Percentiles rank a stretch among this genome's conserved stretches.
These are phyloP conservation scores for Baccha elongata DNA, from an alignment of 2,888 invertebrate genomes.

Conservation along the genomic window DNA sequence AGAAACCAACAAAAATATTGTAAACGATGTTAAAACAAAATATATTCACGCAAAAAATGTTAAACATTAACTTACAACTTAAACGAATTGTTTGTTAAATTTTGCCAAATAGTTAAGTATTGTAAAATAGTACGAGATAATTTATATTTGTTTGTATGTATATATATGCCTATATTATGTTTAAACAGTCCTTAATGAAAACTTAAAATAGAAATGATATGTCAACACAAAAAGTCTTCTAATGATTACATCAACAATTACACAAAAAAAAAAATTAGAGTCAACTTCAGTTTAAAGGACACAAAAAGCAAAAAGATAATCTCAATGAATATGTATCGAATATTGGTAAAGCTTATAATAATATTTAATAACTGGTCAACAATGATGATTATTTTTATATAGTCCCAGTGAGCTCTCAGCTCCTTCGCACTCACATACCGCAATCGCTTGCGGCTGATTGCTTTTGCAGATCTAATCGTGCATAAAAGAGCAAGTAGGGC, in stretches of 20 bases:
- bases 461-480: constrained; percentile 84
- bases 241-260: constrained; percentile 55
- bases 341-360: constrained; percentile 64
- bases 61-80: constrained; percentile 48
- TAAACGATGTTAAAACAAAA: constrained; percentile 35
- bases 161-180: constrained; percentile 10
- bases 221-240: constrained; percentile 48
- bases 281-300: constrained; percentile 48
- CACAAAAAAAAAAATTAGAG: constrained; percentile 44
- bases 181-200: constrained; percentile 42
- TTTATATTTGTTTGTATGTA: constrained; percentile 47
- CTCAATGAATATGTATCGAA: constrained; percentile 48
- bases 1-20: constrained; percentile 19
- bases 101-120: constrained; percentile 33
- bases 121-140: constrained; percentile 49
- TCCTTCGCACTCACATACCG: constrained; percentile 49
- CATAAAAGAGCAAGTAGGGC: constrained; percentile 94
- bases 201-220: constrained; percentile 28
- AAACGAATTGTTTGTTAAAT: constrained; percentile 36
- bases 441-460: constrained; percentile 49
- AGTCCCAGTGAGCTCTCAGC: constrained; percentile 58
- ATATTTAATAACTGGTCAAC: constrained; percentile 45
- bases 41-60: constrained; percentile 58
- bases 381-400: constrained; percentile 54
- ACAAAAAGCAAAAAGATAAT: constrained; percentile 40